These are phyloP conservation scores for Plecturocebus donacophilus DNA, from an alignment of 2,113 vertebrate genomes.

Conservation along the genomic window DNA sequence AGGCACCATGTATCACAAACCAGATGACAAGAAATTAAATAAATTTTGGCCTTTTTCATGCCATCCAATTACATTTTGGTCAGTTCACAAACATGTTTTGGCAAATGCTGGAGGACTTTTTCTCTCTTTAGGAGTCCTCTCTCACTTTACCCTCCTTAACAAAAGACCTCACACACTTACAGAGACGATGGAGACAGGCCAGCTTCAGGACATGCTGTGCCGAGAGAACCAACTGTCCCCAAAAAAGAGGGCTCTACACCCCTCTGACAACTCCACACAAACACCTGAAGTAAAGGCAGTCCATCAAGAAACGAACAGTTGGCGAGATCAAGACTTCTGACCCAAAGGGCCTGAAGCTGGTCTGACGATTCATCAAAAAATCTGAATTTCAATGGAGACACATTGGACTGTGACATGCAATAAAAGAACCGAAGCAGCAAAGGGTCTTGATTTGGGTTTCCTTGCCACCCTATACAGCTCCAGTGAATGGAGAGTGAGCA, in stretches of 20 bases:
- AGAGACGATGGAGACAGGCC: slow-evolving; percentile 54
- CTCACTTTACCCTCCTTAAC: too few relatives aligned
- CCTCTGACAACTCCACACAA: slow-evolving; percentile 52
- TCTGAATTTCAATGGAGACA: slow-evolving; percentile 75
- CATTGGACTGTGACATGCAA: slow-evolving; percentile 61
- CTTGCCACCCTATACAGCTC: slow-evolving; percentile 7
- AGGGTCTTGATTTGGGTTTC: slow-evolving; percentile 61
- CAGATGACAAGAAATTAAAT: too few relatives aligned
- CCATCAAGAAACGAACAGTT: slow-evolving; percentile 74
- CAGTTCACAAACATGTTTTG: too few relatives aligned
- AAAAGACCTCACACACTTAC: slow-evolving; percentile 61
- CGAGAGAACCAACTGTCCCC: background rate
- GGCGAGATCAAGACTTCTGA: slow-evolving; percentile 56
- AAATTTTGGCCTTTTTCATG: too few relatives aligned
- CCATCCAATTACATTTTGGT: too few relatives aligned
- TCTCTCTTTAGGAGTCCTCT: too few relatives aligned
- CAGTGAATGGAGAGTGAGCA: background rate
- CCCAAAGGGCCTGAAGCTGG: slow-evolving; percentile 71
- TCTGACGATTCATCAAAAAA: slow-evolving; percentile 74
- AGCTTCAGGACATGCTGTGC: slow-evolving; percentile 42
- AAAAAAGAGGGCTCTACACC: background rate
- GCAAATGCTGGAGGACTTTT: too few relatives aligned
- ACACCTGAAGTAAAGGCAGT: slow-evolving; percentile 54
- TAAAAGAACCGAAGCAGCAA: slow-evolving; percentile 57
- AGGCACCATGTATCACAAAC: too few relatives aligned